Base-by-base conservation (phyloP, 2,888 invertebrate genomes). In the Dryobota labecula region DNA sequence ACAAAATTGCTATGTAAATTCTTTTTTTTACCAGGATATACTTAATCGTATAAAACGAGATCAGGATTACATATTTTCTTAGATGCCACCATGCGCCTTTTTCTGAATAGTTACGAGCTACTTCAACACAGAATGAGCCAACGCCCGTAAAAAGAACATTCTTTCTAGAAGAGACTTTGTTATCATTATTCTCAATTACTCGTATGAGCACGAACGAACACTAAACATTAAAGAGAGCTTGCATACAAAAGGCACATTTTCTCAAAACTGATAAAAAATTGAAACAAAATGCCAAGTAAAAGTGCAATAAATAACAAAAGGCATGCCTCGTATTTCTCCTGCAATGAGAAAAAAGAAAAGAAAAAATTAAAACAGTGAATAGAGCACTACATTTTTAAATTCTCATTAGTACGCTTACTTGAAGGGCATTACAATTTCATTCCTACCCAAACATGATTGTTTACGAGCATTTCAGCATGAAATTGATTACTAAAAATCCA, bases 311-410 rank as follows among this genome's bases (percentile, higher is more conserved):
- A 83, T 61, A 84, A 85, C 72, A 76, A 76, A 78, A 75, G 67
- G 66, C 83, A 41, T 54, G 64, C 71, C 75, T 75, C 78, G 80
- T 82, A 84, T 84, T 84, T 68, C 80, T 77, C 70, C 41, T 64
- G 73, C 73, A 80, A 58, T 53, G 67, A 65, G 63, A 67, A 78
- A 84, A 84, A 86, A 77, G 49, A 70, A 74, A 47, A 24, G 7
- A 47, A 11, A 49, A 15, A 63, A 60, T n/a, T 61, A 62, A 24
- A 49, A n/a, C n/a, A n/a, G n/a, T 51, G 24, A 38, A 57, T 9
- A 54, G 61, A 53, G 74, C 86, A 83, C 82, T 90, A 87, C 85
- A 89, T 89, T 88, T 90, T 90, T 90, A 89, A 90, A 89, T 86
- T 90, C 89, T 88, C 87, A 90, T 90, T 90, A 90, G 84, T 84